Evolutionary conservation across 2,888 invertebrate species (phyloP).

Genomic region (Epinotia demarniana): DNA sequence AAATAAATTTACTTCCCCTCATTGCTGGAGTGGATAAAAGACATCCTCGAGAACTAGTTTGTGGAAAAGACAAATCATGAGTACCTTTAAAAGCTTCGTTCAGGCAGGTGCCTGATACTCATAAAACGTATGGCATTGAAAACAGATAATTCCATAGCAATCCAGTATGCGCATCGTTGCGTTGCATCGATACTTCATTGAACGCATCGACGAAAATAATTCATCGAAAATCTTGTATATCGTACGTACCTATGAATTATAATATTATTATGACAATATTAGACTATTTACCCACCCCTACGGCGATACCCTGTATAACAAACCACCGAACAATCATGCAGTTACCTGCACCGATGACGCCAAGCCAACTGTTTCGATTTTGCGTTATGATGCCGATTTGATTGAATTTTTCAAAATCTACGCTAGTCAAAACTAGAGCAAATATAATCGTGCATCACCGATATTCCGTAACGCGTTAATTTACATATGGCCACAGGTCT

Average conservation of each 20-base stretch:
- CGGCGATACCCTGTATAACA: too few species aligned
- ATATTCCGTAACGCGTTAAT: not conserved
- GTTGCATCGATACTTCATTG: not conserved
- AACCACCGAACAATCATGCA: too few species aligned
- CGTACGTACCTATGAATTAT: not conserved
- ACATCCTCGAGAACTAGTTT: not conserved
- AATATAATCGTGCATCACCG: not conserved
- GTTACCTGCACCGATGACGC: too few species aligned
- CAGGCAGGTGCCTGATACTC: not conserved
- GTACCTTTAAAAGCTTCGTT: conserved; percentile 10
- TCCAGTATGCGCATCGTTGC: not conserved
- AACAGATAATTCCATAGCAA: conserved; percentile 8
- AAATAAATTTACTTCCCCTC: not conserved
- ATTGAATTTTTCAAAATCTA: not conserved
- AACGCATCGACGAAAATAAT: not conserved
- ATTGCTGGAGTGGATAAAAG: not conserved
- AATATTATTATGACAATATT: not conserved
- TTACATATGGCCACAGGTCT: not conserved
- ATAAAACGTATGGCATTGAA: too few species aligned
- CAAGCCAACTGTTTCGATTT: too few species aligned
- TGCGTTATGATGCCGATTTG: too few species aligned
- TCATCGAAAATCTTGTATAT: not conserved
- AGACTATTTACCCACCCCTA: too few species aligned
- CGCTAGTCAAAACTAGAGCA: not conserved
- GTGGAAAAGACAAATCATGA: conserved; percentile 27